Evolutionary conservation across 2,797 vertebrate genomes (phyloP).

Genomic region (Argentina silus): DNA sequence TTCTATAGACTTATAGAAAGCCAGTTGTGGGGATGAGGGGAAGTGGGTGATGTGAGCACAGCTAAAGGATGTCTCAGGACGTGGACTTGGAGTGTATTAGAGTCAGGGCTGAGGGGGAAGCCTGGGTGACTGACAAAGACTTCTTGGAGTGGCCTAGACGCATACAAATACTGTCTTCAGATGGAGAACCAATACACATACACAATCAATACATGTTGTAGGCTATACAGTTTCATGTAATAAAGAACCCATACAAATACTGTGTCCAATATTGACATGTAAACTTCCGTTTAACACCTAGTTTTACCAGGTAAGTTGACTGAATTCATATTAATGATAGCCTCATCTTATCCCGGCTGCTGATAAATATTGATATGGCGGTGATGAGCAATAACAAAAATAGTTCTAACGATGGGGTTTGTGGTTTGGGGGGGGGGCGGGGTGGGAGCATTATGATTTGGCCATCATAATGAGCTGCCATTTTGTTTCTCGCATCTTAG

Average conservation of each 20-base stretch:
- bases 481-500: constrained; percentile 61
- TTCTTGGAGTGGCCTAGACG: too few relatives aligned
- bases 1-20: neutral
- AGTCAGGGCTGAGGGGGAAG: neutral
- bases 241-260: neutral
- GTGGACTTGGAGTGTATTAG: neutral
- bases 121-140: neutral
- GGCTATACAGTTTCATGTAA: neutral
- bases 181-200: too few relatives aligned
- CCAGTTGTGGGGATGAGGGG: neutral
- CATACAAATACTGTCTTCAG: too few relatives aligned
- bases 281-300: too few relatives aligned
- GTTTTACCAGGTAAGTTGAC: too few relatives aligned
- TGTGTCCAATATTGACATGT: neutral
- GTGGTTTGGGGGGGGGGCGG: too few relatives aligned
- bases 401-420: neutral
- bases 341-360: constrained; percentile 32
- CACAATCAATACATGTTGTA: too few relatives aligned
- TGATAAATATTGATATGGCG: constrained; percentile 56
- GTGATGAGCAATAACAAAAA: constrained; percentile 30
- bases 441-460: too few relatives aligned
- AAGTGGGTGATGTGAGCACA: neutral
- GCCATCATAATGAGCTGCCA: constrained; percentile 59
- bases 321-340: constrained; percentile 77
- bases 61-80: neutral